Evolutionary conservation across 1,140 invertebrate species (phyloP), one percentile per base, ranked within the genome.

Genomic region (Ephestia elutella): DNA sequence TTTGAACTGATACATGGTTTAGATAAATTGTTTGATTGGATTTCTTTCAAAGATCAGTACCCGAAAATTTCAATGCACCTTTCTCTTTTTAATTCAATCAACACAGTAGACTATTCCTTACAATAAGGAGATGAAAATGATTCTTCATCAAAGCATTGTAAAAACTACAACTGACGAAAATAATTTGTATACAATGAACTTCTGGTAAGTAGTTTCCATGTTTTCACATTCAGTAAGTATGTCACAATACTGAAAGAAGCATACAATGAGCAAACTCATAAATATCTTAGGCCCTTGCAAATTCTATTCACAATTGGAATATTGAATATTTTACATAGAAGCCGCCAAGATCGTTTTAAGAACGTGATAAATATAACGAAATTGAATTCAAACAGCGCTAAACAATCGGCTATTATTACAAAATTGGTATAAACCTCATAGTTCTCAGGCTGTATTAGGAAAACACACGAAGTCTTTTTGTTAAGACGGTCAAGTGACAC

Each of bases 331-430:
- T 28, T 49, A 58, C 44, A 54, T 54, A 48, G 30, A 56, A 58
- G 49, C 25, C 15, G 30, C 35, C 32, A 21, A 32, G 48, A 56
- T 53, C 56, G 21, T 30, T 54, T 49, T 54, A 50, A 54, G n/a
- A 49, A 13, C 54, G 57, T 32, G 49, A 55, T 60, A 63, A 65
- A 68, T 68, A 70, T 56, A 60, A 63, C 59, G 62, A 68, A 68
- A 65, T 62, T 62, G 35, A 62, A 74, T 71, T 65, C 59, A 58
- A 69, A 65, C 62, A 64, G 55, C 53, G 61, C 49, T 25, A 60
- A 68, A 65, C 66, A 74, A 74, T 71, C 49, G 66, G 57, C 69
- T 68, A 74, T 71, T 74, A 69, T 68, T 66, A 57, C 59, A 63
- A 66, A 68, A 68, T 66, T 65, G 60, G 59, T 61, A 60, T 68